Percentiles rank a stretch among this genome's conserved stretches.
phyloP scores from a whole-genome alignment of 2,888 invertebrate species.

The Melanchra persicariae region DNA sequence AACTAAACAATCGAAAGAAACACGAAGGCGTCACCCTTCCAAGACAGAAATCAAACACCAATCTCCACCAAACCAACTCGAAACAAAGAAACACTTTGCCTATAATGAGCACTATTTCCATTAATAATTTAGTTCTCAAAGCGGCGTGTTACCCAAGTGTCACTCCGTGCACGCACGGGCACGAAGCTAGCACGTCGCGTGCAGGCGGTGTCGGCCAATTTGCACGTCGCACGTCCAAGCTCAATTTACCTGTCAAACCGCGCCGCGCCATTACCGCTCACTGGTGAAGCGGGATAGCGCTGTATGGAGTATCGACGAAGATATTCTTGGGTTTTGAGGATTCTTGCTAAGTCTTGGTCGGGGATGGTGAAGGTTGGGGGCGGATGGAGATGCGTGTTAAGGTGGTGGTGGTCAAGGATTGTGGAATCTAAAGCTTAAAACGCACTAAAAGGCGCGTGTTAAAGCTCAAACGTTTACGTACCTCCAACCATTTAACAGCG shows the following conservation, averaged over 20 bases:
- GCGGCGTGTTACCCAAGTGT: slow-evolving; percentile 66
- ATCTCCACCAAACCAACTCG: neutral
- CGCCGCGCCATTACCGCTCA: slow-evolving; percentile 71
- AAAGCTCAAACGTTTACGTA: slow-evolving; percentile 8
- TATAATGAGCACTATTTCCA: slow-evolving; percentile 53
- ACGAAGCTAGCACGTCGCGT: slow-evolving; percentile 64
- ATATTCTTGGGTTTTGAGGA: slow-evolving; percentile 14
- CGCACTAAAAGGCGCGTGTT: neutral
- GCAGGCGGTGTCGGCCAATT: slow-evolving; percentile 80
- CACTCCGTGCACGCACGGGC: slow-evolving; percentile 72
- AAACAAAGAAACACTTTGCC: slow-evolving; percentile 43
- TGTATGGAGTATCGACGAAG: slow-evolving; percentile 39
- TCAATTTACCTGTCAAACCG: slow-evolving; percentile 87
- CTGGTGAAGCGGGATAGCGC: slow-evolving; percentile 63
- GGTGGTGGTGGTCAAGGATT: neutral
- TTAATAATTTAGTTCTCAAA: slow-evolving; percentile 62
- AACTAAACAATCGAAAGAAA: neutral
- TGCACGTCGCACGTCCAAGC: slow-evolving; percentile 84
- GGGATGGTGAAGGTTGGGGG: neutral
- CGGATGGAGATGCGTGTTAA: neutral
- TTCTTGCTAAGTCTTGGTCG: neutral
- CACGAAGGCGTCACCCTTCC: neutral
- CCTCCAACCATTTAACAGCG: slow-evolving; percentile 25
- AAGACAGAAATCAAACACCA: neutral
- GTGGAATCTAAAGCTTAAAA: fast-evolving